Conservation (phyloP, 2,797 vertebrate genomes). For the Smutsia temminckii region DNA sequence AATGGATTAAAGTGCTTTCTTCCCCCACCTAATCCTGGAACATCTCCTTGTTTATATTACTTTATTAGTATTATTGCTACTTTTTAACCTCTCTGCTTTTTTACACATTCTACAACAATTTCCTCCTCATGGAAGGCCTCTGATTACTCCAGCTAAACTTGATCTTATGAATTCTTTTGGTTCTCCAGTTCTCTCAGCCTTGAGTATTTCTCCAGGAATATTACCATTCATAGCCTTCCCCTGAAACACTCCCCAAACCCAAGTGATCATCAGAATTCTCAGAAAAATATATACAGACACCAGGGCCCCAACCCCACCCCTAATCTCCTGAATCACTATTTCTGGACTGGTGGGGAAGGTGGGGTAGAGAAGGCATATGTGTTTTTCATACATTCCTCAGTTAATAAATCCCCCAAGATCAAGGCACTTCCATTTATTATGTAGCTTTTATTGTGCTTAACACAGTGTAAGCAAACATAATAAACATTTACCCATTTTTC, state of each 20-base stretch:
- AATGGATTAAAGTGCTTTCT: neutral
- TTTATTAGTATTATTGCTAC: neutral
- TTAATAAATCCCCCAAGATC: neutral
- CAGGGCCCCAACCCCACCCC: neutral
- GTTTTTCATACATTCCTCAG: neutral
- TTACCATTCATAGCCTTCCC: neutral
- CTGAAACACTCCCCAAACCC: neutral
- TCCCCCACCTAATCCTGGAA: neutral
- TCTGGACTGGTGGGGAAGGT: neutral
- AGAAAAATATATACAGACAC: neutral
- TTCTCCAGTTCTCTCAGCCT: neutral
- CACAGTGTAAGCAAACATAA: neutral
- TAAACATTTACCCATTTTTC: slow-evolving; percentile 1
- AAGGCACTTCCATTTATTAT: neutral
- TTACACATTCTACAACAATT: neutral
- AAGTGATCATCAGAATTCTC: neutral
- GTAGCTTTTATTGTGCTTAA: neutral
- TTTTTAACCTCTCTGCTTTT: neutral
- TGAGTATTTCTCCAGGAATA: neutral
- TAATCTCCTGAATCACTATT: slow-evolving; percentile 16
- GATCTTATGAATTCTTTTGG: neutral
- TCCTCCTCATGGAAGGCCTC: neutral
- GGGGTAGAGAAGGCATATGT: neutral
- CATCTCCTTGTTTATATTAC: neutral
- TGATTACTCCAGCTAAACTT: neutral